Evolutionary conservation across 2,113 vertebrate species (phyloP), one percentile per base, ranked within the genome.

Genomic region (Xyliphius kryptos): DNA sequence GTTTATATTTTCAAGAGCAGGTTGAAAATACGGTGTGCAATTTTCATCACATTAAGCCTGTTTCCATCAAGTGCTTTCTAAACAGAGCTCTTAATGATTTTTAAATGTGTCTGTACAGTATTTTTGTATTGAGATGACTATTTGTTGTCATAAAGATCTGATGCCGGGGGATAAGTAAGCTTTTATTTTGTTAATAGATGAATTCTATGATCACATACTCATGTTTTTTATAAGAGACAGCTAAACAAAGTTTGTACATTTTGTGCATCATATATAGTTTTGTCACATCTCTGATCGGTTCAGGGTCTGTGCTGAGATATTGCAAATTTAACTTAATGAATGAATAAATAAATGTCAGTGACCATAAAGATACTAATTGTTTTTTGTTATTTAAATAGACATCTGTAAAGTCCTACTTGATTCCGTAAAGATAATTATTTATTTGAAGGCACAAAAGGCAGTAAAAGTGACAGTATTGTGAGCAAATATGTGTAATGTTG

Each of bases 101-200:
- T 81, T 71, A 21, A 76, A 62, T 48, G 59, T 71, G 70, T 68
- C 65, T 80, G 83, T 84, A 85, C 83, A 86, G 86, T 86, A 88
- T 88, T 87, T 87, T 86, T 86, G 50, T 85, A 85, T 81, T 76
- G 66, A 75, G 79, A 82, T 71, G 77, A 78, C 77, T 74, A 75
- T 76, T 66, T 68, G 74, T 68, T 63, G 49, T 67, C 53, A 58
- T 73, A 66, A 71, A 66, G 70, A 62, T 73, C 61, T 66, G 65
- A 73, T 59, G 61, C 67, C 14, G 4, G 54, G 70, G 62, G 38
- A 3, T n/a, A 44, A 61, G 67, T 68, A 67, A 67, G 51, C 67
- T 72, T 76, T 67, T 69, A 74, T 72, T 74, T 72, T 74, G 64
- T 68, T 70, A 61, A 61, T 70, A 76, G 69, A 75, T 70, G 55